Base-by-base conservation (phyloP, 2,888 invertebrate species). In the Trissoscelio sp. region DNA sequence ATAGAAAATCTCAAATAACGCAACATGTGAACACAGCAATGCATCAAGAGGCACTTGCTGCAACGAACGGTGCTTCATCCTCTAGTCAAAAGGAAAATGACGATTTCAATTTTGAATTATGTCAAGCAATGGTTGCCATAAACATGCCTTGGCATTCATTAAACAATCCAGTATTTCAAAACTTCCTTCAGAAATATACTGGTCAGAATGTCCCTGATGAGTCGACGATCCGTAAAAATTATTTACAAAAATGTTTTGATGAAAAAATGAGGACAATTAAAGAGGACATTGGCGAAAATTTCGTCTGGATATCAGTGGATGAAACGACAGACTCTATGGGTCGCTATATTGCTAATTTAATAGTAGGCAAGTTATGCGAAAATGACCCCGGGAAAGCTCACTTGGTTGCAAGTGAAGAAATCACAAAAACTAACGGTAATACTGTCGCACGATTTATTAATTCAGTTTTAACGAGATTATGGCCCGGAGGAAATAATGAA, bases 291-390 rank as follows among this genome's bases (percentile, higher is more conserved):
- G 75, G 70, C 2, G 81, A 84, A 11, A 51, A 70, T 48, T 79
- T 55, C 48, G 73, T 85, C 34, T 85, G 84, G 86, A 72, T 85
- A 5, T 67, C 82, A 9, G 79, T 48, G 86, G 85, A 82, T 31
- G 80, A 80, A 39, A 75, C 70, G 3, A 79, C 72, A 3, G 75
- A 82, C 34, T 2, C 31, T 12, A 24, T 24, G 9, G 80, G 70
- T 7, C 42, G 79, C 0, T 78, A 70, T 22, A 46, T 75, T 9
- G 72, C 82, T 3, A 80, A 82, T 72, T 72, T 75, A 34, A 82
- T 82, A 12, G 72, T 82, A 12, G 70, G 73, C 0, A 58, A 48
- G n/a, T 44, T 82, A 28, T 28, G 18, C 9, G 62, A 34, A 24
- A 67, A 73, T 31, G 53, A 67, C 6, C 18, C 64, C 14, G 51